Evolutionary conservation across 2,113 vertebrate genomes (phyloP), one percentile per base, ranked within the genome.

Genomic region (Agelaius tricolor): DNA sequence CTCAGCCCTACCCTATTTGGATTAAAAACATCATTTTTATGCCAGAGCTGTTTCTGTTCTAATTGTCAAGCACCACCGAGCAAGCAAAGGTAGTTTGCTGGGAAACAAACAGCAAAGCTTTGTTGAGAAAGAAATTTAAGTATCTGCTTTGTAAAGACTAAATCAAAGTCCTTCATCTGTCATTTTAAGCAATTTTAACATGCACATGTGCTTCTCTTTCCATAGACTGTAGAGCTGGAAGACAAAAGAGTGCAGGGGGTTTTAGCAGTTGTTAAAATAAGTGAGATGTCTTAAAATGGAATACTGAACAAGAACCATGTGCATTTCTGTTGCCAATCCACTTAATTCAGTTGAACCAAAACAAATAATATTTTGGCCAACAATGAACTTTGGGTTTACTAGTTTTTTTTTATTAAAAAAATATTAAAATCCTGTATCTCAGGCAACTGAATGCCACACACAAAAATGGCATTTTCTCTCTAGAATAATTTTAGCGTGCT

Each of bases 351-450:
- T 54, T 3, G 9, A 86, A 72, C 26, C 24, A 51, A 87, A 92
- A 26, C 10, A 74, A 59, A 57, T 52, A 54, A 3, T 78, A 13
- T 49, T 91, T 78, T 58, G 52, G 52, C 4, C 13, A 73, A 31
- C 62, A 78, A 47, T 58, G 55, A 91, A 37, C 22, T 22, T 27
- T 54, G 15, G 39, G 14, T 21, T 89, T 65, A 84, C 10, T 23
- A 30, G 26, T 39, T 62, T 67, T 58, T 11, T 59, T 87, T 41
- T 61, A 17, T 43, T 4, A 44, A 87, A 52, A 5, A 5, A 39
- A 43, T 65, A 6, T 3, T 33, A 1, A 37, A 51, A 62, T 11
- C 9, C 5, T 4, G 0, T n/a, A 26, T 61, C 31, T 58, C 5
- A 6, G 22, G 19, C 47, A 81, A 39, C 7, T 80, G 67, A 89